Evolutionary conservation across 2,113 vertebrate species (phyloP), one percentile per base, ranked within the genome.

Genomic region (Nasalis larvatus): DNA sequence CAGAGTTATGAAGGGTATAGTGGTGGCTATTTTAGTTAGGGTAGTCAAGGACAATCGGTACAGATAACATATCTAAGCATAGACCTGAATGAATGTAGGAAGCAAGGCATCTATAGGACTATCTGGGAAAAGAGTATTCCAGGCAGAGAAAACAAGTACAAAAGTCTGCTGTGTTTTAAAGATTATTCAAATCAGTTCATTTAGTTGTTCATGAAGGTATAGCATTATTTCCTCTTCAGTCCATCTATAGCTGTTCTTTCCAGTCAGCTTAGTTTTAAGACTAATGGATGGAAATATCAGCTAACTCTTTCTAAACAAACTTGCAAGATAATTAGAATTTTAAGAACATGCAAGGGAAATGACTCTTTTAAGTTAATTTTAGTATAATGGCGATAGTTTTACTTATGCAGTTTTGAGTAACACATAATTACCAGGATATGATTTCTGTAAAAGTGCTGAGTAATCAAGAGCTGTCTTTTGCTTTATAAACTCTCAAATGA

Each of bases 401-500:
- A 77, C 32, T 96, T 97, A 77, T 78, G 98, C 90, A 60, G 87
- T 97, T 96, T 66, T 54, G 91, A 95, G 56, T 89, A 21, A 66
- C 14, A 1, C 9, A 1, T 82, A 96, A 81, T 97, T 98, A 97
- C 47, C 21, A 94, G n/a, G 40, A 78, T 97, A 96, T 85, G 32
- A 52, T 86, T 98, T 95, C 27, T 93, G 68, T 86, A 45, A 97
- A 98, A 98, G 66, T 94, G 52, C 60, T 97, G 95, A 98, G 63
- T 97, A 97, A 97, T 97, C 80, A 78, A 58, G 77, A 97, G 56
- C 20, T 96, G 25, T 96, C 98, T 97, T 94, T 96, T 52, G n/a
- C 97, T 96, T 96, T 96, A 89, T 96, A 98, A 98, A 95, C n/a
- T 91, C 42, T 60, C 16, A 97, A 96, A 37, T 85, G 83, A 95